phyloP scores from a whole-genome alignment of 2,888 invertebrate species.

The Xestia c-nigrum region DNA sequence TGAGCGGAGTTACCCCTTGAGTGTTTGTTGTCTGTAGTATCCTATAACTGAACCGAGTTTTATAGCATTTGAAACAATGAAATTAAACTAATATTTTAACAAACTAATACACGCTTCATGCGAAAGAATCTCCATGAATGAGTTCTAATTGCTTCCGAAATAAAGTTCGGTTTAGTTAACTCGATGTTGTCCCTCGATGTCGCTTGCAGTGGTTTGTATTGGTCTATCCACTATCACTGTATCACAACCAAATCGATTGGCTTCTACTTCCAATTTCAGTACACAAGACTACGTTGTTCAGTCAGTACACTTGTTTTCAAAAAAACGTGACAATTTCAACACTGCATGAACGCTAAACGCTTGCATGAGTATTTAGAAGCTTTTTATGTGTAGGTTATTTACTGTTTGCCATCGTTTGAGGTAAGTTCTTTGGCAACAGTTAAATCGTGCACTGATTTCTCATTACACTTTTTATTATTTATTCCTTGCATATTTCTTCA shows the following conservation, averaged over 20 bases:
- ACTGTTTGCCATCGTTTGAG: constrained; percentile 67
- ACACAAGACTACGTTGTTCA: constrained; percentile 81
- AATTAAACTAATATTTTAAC: neutral
- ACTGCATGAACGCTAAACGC: constrained; percentile 87
- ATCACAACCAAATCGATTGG: constrained; percentile 83
- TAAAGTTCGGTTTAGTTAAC: constrained; percentile 83
- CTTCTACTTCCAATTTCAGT: constrained; percentile 78
- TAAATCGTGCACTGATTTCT: constrained; percentile 58
- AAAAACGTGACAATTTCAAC: constrained; percentile 80
- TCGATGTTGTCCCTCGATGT: constrained; percentile 90
- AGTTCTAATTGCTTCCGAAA: constrained; percentile 3
- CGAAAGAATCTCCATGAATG: neutral
- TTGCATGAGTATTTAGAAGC: constrained; percentile 87
- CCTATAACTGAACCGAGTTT: constrained; percentile 81
- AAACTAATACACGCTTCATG: neutral
- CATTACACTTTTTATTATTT: constrained; percentile 46
- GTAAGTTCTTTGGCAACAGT: constrained; percentile 74
- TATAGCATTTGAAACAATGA: constrained; percentile 17
- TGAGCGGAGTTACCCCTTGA: constrained; percentile 85
- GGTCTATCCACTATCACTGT: constrained; percentile 87
- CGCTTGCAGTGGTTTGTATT: constrained; percentile 89
- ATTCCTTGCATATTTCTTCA: constrained; percentile 21
- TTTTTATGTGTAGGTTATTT: constrained; percentile 88
- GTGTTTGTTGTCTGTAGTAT: constrained; percentile 87
- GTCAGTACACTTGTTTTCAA: constrained; percentile 75